Conservation (phyloP, 1,140 invertebrate genomes). For the Drosophila tani region DNA sequence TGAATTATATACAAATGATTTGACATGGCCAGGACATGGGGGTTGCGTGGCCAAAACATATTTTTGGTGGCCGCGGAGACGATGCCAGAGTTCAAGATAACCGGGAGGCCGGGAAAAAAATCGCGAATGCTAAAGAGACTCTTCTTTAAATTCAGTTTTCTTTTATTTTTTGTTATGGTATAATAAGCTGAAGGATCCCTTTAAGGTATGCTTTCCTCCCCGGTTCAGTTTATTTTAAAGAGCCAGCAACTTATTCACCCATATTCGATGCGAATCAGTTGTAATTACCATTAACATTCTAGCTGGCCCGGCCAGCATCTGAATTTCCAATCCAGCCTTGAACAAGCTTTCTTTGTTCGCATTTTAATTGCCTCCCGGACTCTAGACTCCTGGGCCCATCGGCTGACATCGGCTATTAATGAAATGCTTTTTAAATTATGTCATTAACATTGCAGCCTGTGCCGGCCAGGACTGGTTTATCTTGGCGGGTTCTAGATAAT, state of each 20-base stretch:
- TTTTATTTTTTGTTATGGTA: too few relatives aligned
- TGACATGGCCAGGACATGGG: constrained; percentile 64
- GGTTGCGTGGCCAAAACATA: constrained; percentile 20
- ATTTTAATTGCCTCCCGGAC: constrained; percentile 28
- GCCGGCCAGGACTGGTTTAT: constrained; percentile 61
- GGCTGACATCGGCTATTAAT: constrained; percentile 65
- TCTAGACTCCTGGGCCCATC: constrained; percentile 21
- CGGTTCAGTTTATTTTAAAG: constrained; percentile 7
- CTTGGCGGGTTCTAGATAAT: constrained; percentile 48
- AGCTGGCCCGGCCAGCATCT: constrained; percentile 41
- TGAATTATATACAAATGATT: constrained; percentile 84
- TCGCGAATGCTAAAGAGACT: background rate
- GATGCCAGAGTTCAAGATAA: constrained; percentile 73
- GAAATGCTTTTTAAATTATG: constrained; percentile 79
- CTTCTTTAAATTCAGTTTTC: background rate
- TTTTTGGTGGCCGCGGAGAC: constrained; percentile 40
- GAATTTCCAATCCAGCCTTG: constrained; percentile 62
- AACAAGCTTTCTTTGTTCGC: constrained; percentile 39
- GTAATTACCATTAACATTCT: constrained; percentile 62
- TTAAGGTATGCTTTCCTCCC: background rate
- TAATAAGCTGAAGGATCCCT: background rate
- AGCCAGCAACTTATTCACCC: constrained; percentile 22
- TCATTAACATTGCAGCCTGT: constrained; percentile 77
- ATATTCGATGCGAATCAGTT: constrained; percentile 31
- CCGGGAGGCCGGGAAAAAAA: constrained; percentile 12